Evolutionary conservation across 2,888 invertebrate species (phyloP), one percentile per base, ranked within the genome.

Genomic region (Cephus pygmeus): DNA sequence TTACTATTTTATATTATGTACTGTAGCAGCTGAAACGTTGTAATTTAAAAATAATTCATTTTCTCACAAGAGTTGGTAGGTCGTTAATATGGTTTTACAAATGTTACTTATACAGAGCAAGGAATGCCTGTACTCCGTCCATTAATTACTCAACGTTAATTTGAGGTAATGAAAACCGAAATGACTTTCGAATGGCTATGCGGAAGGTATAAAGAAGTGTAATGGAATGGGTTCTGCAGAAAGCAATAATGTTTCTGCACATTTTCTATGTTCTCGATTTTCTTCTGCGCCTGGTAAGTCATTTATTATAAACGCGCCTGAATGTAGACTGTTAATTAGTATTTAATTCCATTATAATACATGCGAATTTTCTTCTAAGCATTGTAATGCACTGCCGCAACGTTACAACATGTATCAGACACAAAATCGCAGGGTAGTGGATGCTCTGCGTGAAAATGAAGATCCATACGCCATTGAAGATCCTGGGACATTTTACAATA

Each of bases 221-320:
- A 74, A 73, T 73, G 75, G 69, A 69, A 76, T 23, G 73, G 35
- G 76, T 78, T 75, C 73, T 69, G 23, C 78, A 75, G 75, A 78
- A 71, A 40, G 71, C 15, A 36, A 82, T 76, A 77, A 82, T 82
- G 81, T 78, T 82, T 78, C 79, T 77, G 34, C 69, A 73, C 56
- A 69, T 40, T 69, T 76, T 78, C 68, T 73, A 73, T 77, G 74
- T 77, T 77, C 73, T 82, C 15, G n/a, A 79, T 34, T 77, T 73
- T 68, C 73, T 79, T 74, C 68, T 75, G 23, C 69, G 77, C 73
- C 69, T 74, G 81, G 81, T 82, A 82, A 81, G 81, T 82, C 75
- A 56, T 56, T 40, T 56, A 23, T 56, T 56, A 23, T 23, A 23
- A 9, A 56, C 23, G 56, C 9, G 23, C 0, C 23, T 56, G 9